Evolutionary conservation across 2,888 invertebrate species (phyloP), one percentile per base, ranked within the genome.

Genomic region (Thereva nobilitata): DNA sequence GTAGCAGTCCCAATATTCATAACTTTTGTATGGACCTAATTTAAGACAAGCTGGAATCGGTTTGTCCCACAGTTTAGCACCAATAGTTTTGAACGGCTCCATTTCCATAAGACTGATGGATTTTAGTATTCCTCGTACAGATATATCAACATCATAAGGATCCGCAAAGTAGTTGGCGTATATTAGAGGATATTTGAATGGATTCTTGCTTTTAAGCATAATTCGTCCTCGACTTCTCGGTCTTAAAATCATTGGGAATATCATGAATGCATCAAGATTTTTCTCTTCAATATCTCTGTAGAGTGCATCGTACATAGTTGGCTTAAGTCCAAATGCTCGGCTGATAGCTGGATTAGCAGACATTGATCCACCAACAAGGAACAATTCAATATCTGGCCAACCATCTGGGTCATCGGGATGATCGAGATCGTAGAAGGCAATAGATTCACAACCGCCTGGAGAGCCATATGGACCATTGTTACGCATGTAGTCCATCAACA

Each of bases 351-450:
- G 69, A 73, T 64, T 50, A 76, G 81, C 12, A 79, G 80, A 67
- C 73, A 72, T 61, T 7, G 69, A 67, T 5, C 84, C 84, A 3
- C 84, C 85, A 1, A 86, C 77, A 71, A 86, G 86, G 64, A 89
- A 82, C 6, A 88, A 75, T 75, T 90, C 88, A 38, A 89, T 82
- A 73, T 89, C 88, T 0, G 89, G 88, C 73, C 83, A 82, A 68
- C 80, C 80, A 40, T 73, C 70, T 6, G 55, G 64, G 45, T 80
- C 80, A 44, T 77, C 73, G 1, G 84, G 83, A 64, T 82, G 75
- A 57, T 83, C 82, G 1, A 86, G 84, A 74, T 84, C 83, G 7
- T 85, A 80, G 72, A 85, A 87, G 8, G 82, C 85, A 4, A 87
- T 78, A 4, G 82, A 84, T 76, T 86, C 86, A 1, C 83, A 82